Evolutionary conservation across 2,797 vertebrate genomes (phyloP).

Genomic region (Lepidocolaptes lacrymiger): DNA sequence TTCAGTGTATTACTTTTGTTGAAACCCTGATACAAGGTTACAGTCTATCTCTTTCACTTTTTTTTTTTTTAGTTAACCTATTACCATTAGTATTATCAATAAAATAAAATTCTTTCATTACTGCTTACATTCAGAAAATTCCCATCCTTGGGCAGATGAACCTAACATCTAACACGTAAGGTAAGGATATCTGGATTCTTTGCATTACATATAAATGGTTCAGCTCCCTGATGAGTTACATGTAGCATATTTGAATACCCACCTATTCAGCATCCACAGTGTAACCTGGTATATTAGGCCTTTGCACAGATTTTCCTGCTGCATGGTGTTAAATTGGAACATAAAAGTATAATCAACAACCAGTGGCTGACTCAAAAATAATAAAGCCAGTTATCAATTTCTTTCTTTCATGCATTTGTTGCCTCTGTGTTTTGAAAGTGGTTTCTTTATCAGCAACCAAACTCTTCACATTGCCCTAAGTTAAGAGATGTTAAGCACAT

Average conservation of each 20-base stretch:
- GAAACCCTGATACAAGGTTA: neutral
- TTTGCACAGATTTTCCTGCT: neutral
- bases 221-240: neutral
- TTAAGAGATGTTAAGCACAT: neutral
- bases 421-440: neutral
- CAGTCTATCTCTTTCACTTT: neutral
- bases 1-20: neutral
- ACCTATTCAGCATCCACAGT: rapidly evolving
- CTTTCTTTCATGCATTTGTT: neutral
- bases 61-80: neutral
- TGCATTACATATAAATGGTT: neutral
- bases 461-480: rapidly evolving
- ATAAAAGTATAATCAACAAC: neutral
- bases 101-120: neutral
- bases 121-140: neutral
- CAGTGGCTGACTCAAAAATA: neutral
- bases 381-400: neutral
- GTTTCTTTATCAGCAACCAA: neutral
- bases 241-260: neutral
- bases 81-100: neutral
- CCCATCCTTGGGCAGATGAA: neutral
- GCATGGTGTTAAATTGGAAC: neutral
- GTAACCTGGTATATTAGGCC: neutral
- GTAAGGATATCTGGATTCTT: neutral
- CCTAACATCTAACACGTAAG: rapidly evolving